Conservation (phyloP, 1,140 invertebrate species). For the Meloidogyne hapla region DNA sequence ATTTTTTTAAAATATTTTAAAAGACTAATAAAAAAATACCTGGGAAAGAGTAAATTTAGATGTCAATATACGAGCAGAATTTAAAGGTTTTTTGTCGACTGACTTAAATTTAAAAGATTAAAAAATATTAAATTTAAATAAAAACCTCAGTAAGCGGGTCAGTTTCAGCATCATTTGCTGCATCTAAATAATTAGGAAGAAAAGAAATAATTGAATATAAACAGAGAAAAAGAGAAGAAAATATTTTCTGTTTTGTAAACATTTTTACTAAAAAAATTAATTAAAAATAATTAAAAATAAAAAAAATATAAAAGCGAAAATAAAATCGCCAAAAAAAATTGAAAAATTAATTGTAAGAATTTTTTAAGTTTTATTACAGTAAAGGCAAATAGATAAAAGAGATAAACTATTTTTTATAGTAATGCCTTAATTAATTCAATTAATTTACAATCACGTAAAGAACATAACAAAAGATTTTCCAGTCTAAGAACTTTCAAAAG, state of each 20-base stretch:
- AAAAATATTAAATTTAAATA: background rate
- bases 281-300: background rate
- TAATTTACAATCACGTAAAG: no score
- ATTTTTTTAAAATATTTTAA: background rate
- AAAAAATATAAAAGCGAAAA: background rate
- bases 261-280: background rate
- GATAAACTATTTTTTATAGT: no score
- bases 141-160: background rate
- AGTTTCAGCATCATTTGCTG: background rate
- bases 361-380: background rate
- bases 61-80: slow-evolving; percentile 66
- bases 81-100: slow-evolving; percentile 35
- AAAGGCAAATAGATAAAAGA: background rate
- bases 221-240: background rate
- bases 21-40: background rate
- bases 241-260: background rate
- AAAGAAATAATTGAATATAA: slow-evolving; percentile 6
- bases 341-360: background rate
- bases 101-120: slow-evolving; percentile 5
- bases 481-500: no score
- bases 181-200: background rate
- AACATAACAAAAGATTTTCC: no score
- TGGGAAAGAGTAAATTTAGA: slow-evolving; percentile 78
- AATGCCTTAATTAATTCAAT: no score
- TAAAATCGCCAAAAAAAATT: background rate